Base-by-base conservation (phyloP, 2,113 vertebrate genomes). In the Eretmochelys imbricata region DNA sequence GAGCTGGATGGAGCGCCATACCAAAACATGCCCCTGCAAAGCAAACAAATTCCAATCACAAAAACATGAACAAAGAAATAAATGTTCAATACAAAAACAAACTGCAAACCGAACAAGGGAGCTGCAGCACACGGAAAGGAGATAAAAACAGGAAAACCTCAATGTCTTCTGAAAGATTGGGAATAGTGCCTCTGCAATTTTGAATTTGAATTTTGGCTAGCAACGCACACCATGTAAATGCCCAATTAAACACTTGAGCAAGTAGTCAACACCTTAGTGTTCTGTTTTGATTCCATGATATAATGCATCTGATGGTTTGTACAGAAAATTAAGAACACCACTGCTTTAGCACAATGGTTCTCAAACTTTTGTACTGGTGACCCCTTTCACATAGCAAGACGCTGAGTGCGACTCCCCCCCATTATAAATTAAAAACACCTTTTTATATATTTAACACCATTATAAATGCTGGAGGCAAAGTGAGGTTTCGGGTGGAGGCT, bases 111-210 rank as follows among this genome's bases (percentile, higher is more conserved):
- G 49, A 93, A 91, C 80, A 62, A 95, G 92, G 50, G 95, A 97
- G 95, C 92, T 97, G 92, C 92, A 96, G 92, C 79, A 50, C 93
- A 88, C 79, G 86, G 51, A 76, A 78, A 81, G 87, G 48, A 93
- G 48, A 46, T 69, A 87, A 92, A 92, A 91, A 78, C 62, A 91
- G 88, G 80, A 17, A n/a, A 62, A 82, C 93, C 90, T 93, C 82
- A n/a, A 51, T 83, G 53, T 75, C 55, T 88, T 85, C 78, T 49
- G 42, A 91, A 54, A 22, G n/a, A 48, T 13, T 55, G 8, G 72
- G n/a, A 83, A 14, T 6, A 3, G 84, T 8, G 16, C 2, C 24
- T 91, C 80, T 84, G 89, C 8, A 72, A 92, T 89, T 57, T 90
- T 24, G n/a, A 89, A 86, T 86, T 89, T 92, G 24, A 1, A 3